Percentiles rank a stretch among this genome's conserved stretches.
Conservation (phyloP, 2,797 vertebrate genomes). For the Borostomias antarcticus region DNA sequence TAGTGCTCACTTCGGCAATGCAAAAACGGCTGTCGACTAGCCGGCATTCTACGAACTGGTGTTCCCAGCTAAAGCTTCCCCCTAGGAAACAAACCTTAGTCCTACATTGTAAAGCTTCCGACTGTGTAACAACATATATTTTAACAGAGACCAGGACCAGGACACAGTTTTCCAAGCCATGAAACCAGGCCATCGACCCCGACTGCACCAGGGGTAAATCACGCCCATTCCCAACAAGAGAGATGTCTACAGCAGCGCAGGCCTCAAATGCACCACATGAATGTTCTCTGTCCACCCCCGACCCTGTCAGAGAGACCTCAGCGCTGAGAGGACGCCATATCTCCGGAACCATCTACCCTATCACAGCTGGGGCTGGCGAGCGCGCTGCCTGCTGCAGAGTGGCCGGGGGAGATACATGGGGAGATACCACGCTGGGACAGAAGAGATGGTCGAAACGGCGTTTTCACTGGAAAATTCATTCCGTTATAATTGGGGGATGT, state of each 20-base stretch:
- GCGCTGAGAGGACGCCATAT: slow-evolving; percentile 48
- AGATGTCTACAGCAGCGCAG: slow-evolving; percentile 63
- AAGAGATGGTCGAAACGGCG: slow-evolving; percentile 28
- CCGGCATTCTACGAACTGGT: no score
- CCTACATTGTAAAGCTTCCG: no score
- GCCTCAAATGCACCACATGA: slow-evolving; percentile 74
- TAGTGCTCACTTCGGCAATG: no score
- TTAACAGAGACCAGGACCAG: no score
- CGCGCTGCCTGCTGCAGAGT: slow-evolving; percentile 37
- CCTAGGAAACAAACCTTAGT: no score
- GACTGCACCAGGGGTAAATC: background rate
- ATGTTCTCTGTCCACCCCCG: slow-evolving; percentile 60
- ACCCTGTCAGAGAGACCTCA: slow-evolving; percentile 63
- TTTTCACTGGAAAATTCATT: slow-evolving; percentile 12
- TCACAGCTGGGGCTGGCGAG: slow-evolving; percentile 30
- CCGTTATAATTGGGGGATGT: background rate
- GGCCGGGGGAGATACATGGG: no score
- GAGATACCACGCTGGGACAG: slow-evolving; percentile 24
- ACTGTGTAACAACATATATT: no score
- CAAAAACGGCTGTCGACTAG: no score
- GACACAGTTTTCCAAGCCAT: no score
- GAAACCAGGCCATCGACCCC: no score
- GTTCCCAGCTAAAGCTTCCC: no score
- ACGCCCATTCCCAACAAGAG: background rate
- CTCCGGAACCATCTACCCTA: slow-evolving; percentile 45